phyloP scores from a whole-genome alignment of 2,113 vertebrate species.

The Tonatia bakeri region DNA sequence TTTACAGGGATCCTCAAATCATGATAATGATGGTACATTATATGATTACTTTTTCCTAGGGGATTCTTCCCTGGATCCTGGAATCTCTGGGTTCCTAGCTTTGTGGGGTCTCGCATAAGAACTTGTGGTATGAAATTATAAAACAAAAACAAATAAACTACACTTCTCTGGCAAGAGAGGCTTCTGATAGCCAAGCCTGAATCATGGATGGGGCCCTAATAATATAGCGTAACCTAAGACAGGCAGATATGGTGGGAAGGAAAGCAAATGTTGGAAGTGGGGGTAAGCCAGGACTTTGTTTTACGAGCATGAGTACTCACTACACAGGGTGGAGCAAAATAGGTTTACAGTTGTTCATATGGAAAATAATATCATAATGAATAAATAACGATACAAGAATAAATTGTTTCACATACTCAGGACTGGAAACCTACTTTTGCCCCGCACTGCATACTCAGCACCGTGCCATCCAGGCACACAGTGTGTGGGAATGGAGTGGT shows the following conservation, averaged over 20 bases:
- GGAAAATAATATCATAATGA: not conserved
- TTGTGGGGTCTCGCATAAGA: not conserved
- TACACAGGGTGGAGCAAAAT: not conserved
- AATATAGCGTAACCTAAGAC: not conserved
- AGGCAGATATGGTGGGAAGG: not conserved
- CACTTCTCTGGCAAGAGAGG: not conserved
- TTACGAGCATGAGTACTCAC: not conserved
- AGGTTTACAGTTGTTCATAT: not conserved
- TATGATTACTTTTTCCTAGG: not conserved
- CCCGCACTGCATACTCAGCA: not conserved
- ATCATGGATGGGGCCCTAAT: not conserved
- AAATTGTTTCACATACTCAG: not conserved
- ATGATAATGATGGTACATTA: not conserved
- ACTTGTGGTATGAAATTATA: not conserved
- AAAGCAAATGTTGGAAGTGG: not conserved
- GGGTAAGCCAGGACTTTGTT: not conserved
- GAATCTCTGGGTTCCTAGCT: not conserved
- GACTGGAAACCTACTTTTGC: no score
- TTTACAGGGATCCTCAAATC: not conserved
- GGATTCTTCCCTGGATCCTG: not conserved
- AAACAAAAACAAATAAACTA: not conserved
- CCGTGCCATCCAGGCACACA: not conserved
- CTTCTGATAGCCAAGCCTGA: not conserved
- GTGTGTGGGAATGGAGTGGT: not conserved
- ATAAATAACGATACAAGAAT: not conserved